These are phyloP conservation scores for Entelurus aequoreus DNA, from an alignment of 2,113 vertebrate genomes.

Conservation along the genomic window DNA sequence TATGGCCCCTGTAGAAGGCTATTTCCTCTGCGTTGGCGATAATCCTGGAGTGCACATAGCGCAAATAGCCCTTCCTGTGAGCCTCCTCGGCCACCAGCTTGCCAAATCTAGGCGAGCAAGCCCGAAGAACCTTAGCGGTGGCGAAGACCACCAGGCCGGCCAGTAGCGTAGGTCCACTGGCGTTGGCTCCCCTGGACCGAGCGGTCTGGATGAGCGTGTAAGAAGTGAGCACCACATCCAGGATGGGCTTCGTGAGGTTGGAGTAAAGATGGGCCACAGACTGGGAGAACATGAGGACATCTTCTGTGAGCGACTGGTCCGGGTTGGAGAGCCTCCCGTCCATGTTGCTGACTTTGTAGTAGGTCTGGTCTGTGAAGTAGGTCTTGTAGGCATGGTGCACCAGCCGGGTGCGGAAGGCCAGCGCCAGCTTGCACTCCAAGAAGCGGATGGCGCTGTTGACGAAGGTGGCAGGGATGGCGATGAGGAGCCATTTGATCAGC, in stretches of 20 bases:
- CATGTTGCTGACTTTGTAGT: constrained; percentile 94
- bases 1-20: constrained; percentile 96
- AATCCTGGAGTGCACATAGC: constrained; percentile 93
- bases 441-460: constrained; percentile 97
- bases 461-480: constrained; percentile 95
- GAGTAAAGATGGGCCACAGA: constrained; percentile 95
- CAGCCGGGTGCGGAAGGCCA: constrained; percentile 92
- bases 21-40: constrained; percentile 98
- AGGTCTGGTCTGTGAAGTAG: constrained; percentile 93
- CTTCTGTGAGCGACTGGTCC: constrained; percentile 95
- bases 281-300: constrained; percentile 95
- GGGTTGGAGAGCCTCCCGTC: constrained; percentile 92
- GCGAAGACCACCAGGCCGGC: constrained; percentile 90
- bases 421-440: constrained; percentile 91
- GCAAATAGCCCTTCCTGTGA: constrained; percentile 88
- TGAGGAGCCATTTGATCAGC: constrained; percentile 90
- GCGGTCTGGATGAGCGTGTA: constrained; percentile 94
- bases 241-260: constrained; percentile 96
- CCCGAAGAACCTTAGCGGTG: constrained; percentile 88
- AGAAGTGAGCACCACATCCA: constrained; percentile 92
- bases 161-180: constrained; percentile 83
- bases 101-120: constrained; percentile 92
- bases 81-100: constrained; percentile 96
- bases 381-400: constrained; percentile 88
- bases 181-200: constrained; percentile 84